These are phyloP conservation scores for Menidia menidia DNA, from an alignment of 2,797 vertebrate genomes.

Conservation along the genomic window DNA sequence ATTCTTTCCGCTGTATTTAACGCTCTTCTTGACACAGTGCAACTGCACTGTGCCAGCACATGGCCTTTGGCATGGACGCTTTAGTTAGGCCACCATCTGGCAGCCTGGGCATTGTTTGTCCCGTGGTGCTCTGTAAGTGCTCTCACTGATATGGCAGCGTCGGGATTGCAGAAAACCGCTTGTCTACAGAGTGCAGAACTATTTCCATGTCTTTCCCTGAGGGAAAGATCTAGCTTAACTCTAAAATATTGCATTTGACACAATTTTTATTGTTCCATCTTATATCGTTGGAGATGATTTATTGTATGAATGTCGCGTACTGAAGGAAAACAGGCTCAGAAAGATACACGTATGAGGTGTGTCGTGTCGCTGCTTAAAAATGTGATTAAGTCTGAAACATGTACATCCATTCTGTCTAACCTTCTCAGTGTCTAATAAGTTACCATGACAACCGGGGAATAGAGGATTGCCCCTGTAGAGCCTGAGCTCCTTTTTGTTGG, in stretches of 20 bases:
- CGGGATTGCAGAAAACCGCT: constrained; percentile 58
- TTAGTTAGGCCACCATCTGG: constrained; percentile 69
- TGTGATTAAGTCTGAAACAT: constrained; percentile 53
- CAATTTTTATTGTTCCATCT: not conserved
- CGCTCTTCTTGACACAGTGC: constrained; percentile 20
- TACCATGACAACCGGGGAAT: constrained; percentile 79
- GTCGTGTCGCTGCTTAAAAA: constrained; percentile 27
- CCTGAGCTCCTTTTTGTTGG: constrained; percentile 46
- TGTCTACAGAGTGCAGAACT: constrained; percentile 52
- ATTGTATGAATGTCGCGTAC: constrained; percentile 4
- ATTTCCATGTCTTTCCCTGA: constrained; percentile 59
- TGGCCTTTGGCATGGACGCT: constrained; percentile 50
- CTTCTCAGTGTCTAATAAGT: constrained; percentile 68
- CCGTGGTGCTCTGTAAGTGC: constrained; percentile 53
- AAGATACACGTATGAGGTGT: constrained; percentile 4
- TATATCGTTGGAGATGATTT: not conserved
- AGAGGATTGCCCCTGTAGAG: constrained; percentile 67
- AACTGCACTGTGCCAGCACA: constrained; percentile 30
- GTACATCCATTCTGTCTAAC: constrained; percentile 49
- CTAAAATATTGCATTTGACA: constrained; percentile 18
- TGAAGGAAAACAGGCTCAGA: not conserved
- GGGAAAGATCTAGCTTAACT: constrained; percentile 29
- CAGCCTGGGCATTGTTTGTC: constrained; percentile 52
- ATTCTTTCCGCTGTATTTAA: constrained; percentile 39
- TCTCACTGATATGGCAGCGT: constrained; percentile 45